These are phyloP conservation scores for Aphelenchoides bicaudatus DNA, from an alignment of 2,888 invertebrate genomes.

Conservation along the genomic window DNA sequence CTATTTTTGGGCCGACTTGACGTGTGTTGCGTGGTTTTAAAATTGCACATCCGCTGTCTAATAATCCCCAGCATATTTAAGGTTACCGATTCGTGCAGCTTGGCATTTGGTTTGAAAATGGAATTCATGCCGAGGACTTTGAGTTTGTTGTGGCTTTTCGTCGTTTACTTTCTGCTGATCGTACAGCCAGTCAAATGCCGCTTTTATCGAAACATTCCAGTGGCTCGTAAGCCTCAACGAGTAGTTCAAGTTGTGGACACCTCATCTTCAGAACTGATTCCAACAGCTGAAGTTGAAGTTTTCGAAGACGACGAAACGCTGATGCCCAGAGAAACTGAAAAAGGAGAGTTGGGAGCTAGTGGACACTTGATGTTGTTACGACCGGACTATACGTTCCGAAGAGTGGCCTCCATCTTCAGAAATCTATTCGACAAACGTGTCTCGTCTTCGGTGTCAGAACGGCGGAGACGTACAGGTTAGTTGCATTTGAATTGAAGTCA, in stretches of 20 bases:
- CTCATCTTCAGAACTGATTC: too few relatives aligned
- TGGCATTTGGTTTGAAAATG: too few relatives aligned
- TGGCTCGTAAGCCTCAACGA: background rate
- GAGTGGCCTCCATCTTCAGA: background rate
- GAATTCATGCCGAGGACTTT: too few relatives aligned
- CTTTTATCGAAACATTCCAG: slow-evolving; percentile 4
- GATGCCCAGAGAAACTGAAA: too few relatives aligned
- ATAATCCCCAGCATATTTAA: too few relatives aligned
- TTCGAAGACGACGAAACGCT: background rate
- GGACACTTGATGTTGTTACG: slow-evolving; percentile 7
- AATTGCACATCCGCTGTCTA: too few relatives aligned
- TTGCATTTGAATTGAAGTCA: background rate
- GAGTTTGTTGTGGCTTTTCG: too few relatives aligned
- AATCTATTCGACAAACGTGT: slow-evolving; percentile 14
- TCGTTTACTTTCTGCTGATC: too few relatives aligned
- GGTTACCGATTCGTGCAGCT: too few relatives aligned
- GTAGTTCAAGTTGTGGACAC: background rate
- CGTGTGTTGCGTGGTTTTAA: too few relatives aligned
- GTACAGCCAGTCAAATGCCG: background rate
- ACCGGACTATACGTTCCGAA: slow-evolving; percentile 8
- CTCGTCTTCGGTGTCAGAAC: background rate
- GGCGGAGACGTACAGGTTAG: slow-evolving; percentile 1
- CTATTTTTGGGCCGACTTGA: too few relatives aligned
- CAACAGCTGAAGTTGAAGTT: background rate
- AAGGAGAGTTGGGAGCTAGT: too few relatives aligned